Base-by-base conservation (phyloP, 2,797 vertebrate genomes). In the Xenentodon cancila region DNA sequence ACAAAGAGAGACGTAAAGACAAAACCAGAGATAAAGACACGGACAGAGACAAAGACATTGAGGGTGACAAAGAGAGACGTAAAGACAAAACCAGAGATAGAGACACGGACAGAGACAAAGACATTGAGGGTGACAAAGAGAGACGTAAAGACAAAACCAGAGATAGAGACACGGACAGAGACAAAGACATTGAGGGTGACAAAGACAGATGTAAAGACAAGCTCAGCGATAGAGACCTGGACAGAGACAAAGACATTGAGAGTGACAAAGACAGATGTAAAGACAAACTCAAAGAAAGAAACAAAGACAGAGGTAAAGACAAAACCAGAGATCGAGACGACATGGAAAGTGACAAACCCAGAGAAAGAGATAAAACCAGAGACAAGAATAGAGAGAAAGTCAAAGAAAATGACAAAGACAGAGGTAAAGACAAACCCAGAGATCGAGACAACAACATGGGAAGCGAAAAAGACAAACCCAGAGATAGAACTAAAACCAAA, bases 381-480 rank as follows among this genome's bases (percentile, higher is more conserved):
- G 47, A 59, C 11, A 59, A 0, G 16, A 66, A 76, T 0, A 70
- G 3, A 19, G 53, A 67, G 0, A 71, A 3, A 25, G 53, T 63
- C 0, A 68, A 3, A 18, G 66, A 68, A 0, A 65, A 6, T 21
- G 54, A 68, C 0, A 61, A 1, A 57, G 63, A 56, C 0, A 58
- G 1, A 56, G 49, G 42, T 0, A 73, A 11, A 32, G 48, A 57
- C 0, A 67, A 49, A 16, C 47, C 63, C 0, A 65, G 22, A 15
- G 53, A 72, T 37, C 54, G 27, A 37, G 86, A 89, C 9, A 81
- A 43, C 25, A 94, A 92, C 69, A 92, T 85, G 13, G 20, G 22
- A 19, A 5, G 17, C 21, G 16, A 43, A 20, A 43, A 25, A 16
- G 53, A 42, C 11, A n/a, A 63, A 68, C 0, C 30, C 30, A 68